Percentiles rank a stretch among this genome's conserved stretches.
These are phyloP conservation scores for Tholera decimalis DNA, from an alignment of 2,888 invertebrate genomes.

Conservation along the genomic window DNA sequence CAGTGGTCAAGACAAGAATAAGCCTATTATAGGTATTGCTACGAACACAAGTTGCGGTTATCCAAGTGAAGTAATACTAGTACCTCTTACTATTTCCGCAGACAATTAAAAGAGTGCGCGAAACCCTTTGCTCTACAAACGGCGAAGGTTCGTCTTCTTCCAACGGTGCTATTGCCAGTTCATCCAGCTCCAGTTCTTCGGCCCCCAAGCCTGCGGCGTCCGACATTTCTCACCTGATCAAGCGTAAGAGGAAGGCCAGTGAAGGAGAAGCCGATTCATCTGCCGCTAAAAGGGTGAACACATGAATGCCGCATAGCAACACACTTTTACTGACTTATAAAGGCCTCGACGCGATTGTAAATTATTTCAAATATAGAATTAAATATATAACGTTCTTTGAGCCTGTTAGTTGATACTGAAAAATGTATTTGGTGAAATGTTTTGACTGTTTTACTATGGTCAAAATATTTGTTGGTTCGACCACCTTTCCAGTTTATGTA, in stretches of 20 bases:
- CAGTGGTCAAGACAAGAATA: neutral
- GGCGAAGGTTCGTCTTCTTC: constrained; percentile 72
- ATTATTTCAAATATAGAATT: constrained; percentile 26
- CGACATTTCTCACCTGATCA: constrained; percentile 96
- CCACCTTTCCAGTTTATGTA: neutral
- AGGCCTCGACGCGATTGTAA: constrained; percentile 45
- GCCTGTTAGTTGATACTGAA: constrained; percentile 32
- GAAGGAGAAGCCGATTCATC: constrained; percentile 91
- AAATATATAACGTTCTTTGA: constrained; percentile 37
- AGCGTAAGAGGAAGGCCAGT: constrained; percentile 94
- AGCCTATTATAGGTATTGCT: no score
- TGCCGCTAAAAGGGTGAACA: constrained; percentile 92
- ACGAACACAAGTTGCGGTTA: neutral
- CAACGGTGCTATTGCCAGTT: constrained; percentile 65
- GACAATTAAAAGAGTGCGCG: constrained; percentile 86
- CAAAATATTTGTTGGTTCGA: neutral
- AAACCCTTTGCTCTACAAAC: constrained; percentile 78
- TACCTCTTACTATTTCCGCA: constrained; percentile 62
- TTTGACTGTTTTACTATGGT: neutral
- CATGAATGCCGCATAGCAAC: constrained; percentile 71
- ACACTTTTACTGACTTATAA: constrained; percentile 47
- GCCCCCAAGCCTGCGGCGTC: constrained; percentile 92
- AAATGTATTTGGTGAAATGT: neutral
- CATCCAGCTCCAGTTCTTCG: constrained; percentile 65
- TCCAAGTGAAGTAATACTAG: neutral